These are phyloP conservation scores for Chelmon rostratus DNA, from an alignment of 2,797 vertebrate genomes.

Conservation along the genomic window DNA sequence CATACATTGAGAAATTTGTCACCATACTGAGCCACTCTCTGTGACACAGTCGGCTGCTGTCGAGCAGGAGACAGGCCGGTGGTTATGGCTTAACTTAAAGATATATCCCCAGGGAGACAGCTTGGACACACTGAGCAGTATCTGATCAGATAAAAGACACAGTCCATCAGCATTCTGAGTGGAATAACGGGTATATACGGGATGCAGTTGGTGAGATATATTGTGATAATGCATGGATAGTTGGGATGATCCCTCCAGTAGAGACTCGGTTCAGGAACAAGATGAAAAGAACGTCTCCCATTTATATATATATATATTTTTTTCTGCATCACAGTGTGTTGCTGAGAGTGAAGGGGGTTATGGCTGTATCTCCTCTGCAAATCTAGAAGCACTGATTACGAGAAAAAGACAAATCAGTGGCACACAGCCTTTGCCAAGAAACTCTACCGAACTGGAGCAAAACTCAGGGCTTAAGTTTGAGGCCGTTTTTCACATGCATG, in stretches of 20 bases:
- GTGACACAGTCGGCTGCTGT: slow-evolving; percentile 43
- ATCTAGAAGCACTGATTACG: slow-evolving; percentile 69
- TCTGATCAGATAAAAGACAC: slow-evolving; percentile 52
- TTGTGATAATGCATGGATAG: slow-evolving; percentile 41
- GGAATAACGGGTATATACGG: slow-evolving; percentile 42
- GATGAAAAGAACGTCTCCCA: slow-evolving; percentile 41
- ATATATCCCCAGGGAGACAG: slow-evolving; percentile 24
- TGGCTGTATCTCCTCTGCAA: slow-evolving; percentile 58
- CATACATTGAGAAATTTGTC: slow-evolving; percentile 62
- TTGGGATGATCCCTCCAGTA: slow-evolving; percentile 51
- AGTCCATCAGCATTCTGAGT: slow-evolving; percentile 15
- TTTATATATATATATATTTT: slow-evolving; percentile 22
- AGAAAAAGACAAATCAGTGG: slow-evolving; percentile 60
- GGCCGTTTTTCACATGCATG: background rate
- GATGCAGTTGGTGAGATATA: slow-evolving; percentile 30
- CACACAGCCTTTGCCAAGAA: slow-evolving; percentile 52
- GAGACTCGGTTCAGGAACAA: slow-evolving; percentile 35
- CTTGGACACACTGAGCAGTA: slow-evolving; percentile 10
- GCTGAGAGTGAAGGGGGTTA: slow-evolving; percentile 58
- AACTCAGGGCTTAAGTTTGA: slow-evolving; percentile 36
- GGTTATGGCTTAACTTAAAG: slow-evolving; percentile 46
- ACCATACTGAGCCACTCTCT: slow-evolving; percentile 28
- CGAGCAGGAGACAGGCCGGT: slow-evolving; percentile 29
- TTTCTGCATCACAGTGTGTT: slow-evolving; percentile 26
- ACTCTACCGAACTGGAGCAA: slow-evolving; percentile 53